Conservation (phyloP, 2,113 vertebrate species). For the Semnornis frantzii region DNA sequence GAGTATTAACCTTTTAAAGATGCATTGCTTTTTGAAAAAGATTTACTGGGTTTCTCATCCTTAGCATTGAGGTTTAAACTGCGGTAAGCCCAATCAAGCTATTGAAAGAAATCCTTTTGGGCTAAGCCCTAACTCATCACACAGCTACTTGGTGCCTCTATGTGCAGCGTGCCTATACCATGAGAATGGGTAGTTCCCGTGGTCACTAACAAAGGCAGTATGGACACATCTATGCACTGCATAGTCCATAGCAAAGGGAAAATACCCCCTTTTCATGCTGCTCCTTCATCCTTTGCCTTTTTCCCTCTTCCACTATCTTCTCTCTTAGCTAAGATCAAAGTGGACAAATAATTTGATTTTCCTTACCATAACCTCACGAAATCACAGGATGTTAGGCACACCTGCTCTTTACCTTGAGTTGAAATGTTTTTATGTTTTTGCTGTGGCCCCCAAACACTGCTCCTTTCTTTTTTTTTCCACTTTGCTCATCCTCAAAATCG, state of each 20-base stretch:
- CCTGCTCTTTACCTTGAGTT: background rate
- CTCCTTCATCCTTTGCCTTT: background rate
- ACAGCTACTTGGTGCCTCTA: background rate
- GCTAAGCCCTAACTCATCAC: background rate
- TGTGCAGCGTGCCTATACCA: background rate
- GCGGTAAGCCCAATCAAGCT: background rate
- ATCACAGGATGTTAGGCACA: background rate
- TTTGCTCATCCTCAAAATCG: background rate
- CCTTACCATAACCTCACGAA: background rate
- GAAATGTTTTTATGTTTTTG: background rate
- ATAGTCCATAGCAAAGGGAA: background rate
- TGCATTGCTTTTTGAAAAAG: no score
- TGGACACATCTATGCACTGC: background rate
- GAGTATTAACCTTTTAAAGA: background rate
- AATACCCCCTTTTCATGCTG: background rate
- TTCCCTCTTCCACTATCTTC: background rate
- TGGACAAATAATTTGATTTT: background rate
- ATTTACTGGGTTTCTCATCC: background rate
- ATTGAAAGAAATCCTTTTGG: background rate
- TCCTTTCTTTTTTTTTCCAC: background rate
- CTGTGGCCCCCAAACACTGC: background rate
- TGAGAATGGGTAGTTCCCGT: background rate
- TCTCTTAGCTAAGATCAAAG: background rate
- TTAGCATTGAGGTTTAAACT: background rate
- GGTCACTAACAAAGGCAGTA: background rate